A percentile compares a stretch with the other conserved stretches of the same genome.
Conservation (phyloP, 2,113 vertebrate species). For the Larimichthys crocea region DNA sequence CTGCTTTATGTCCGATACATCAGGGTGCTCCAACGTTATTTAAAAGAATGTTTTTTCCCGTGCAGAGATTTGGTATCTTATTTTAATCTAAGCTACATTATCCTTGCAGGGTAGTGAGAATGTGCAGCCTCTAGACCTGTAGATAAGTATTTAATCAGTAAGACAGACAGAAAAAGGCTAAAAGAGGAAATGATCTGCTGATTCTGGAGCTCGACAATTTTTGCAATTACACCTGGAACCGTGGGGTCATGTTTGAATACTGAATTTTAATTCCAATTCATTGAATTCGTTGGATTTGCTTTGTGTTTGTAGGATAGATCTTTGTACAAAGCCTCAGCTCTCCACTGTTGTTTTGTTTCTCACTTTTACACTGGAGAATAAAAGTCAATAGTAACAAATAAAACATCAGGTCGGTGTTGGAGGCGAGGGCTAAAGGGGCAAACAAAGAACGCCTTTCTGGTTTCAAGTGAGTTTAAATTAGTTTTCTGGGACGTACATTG, state of each 20-base stretch:
- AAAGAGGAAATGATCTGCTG: not conserved
- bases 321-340: not conserved
- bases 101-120: not conserved
- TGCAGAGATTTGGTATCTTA: not conserved
- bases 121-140: conserved; percentile 16
- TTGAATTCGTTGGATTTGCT: not conserved
- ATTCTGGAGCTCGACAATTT: conserved; percentile 15
- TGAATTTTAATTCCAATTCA: conserved; percentile 5
- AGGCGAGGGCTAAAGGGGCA: not conserved
- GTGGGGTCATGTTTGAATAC: not conserved
- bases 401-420: not conserved
- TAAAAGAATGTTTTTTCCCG: not conserved
- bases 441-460: not conserved
- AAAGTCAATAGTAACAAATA: not conserved
- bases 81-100: conserved; percentile 8
- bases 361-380: too few relatives aligned
- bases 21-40: not conserved
- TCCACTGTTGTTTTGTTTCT: not conserved
- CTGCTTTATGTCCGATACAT: not conserved
- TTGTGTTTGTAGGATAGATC: not conserved
- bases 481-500: not conserved
- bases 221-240: conserved; percentile 10
- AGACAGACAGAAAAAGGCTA: not conserved
- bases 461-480: not conserved
- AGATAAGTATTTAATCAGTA: conserved; percentile 15